These are phyloP conservation scores for Dasypolia templi DNA, from an alignment of 2,888 invertebrate genomes.

Conservation along the genomic window DNA sequence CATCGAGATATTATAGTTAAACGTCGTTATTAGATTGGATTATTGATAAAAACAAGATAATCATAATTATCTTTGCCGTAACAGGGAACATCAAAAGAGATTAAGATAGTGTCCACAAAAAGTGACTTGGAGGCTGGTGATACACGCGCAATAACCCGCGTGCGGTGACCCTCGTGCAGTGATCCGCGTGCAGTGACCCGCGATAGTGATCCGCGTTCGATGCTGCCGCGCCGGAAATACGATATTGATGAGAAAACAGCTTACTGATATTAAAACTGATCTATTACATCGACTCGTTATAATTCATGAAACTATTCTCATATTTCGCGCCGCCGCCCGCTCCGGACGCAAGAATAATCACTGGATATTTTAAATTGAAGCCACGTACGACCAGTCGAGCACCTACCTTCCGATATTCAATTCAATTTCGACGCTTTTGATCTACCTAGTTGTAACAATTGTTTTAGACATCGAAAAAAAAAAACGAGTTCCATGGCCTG, in stretches of 20 bases:
- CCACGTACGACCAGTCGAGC: constrained; percentile 9
- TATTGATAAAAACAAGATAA: neutral
- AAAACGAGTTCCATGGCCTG: neutral
- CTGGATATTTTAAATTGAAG: constrained; percentile 22
- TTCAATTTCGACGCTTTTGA: constrained; percentile 26
- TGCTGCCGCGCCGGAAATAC: neutral
- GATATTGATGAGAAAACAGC: neutral
- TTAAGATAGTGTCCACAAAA: neutral
- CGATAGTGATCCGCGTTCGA: neutral
- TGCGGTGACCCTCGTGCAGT: no score
- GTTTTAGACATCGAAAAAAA: constrained; percentile 19
- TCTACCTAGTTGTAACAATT: constrained; percentile 14
- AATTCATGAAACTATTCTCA: constrained; percentile 25
- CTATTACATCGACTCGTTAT: constrained; percentile 15
- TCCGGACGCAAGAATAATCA: constrained; percentile 25
- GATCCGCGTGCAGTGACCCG: neutral
- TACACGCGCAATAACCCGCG: neutral
- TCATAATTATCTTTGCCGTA: neutral
- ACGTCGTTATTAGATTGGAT: no score
- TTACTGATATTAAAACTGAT: constrained; percentile 16
- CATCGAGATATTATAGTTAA: neutral
- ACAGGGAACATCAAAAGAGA: neutral
- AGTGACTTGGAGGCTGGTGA: neutral
- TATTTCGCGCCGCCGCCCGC: constrained; percentile 3
- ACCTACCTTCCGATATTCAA: constrained; percentile 27